Evolutionary conservation across 2,888 invertebrate genomes (phyloP), one percentile per base, ranked within the genome.

Genomic region (Athrips mouffetella): DNA sequence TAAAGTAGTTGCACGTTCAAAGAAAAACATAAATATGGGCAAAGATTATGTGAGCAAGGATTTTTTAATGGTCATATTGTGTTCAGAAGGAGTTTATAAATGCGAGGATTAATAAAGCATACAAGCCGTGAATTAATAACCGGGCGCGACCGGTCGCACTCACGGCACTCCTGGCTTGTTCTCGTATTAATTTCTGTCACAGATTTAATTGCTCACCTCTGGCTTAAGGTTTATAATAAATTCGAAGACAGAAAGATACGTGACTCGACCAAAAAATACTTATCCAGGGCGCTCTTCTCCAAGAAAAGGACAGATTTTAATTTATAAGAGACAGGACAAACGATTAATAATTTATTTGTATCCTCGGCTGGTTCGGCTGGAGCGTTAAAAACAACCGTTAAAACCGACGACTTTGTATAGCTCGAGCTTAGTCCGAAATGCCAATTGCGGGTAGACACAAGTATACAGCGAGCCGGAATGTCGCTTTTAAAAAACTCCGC

Each of bases 311-410:
- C 69, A 70, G 76, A 84, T 87, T 87, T 88, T 88, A 88, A 88
- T 88, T 88, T 88, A 87, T 86, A 88, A 86, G 84, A 83, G 88
- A 88, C 88, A 88, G 88, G 87, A 88, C 88, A 88, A 88, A 88
- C 88, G 88, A 88, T 88, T 88, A 87, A 88, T 88, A 88, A 88
- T 88, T 88, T 88, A 88, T 88, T 88, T 88, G 86, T 85, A 86
- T 85, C 84, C 78, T 76, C 75, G 75, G 76, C 76, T 87, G 81
- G 78, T 82, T 83, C 80, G 79, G 72, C 73, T 66, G 76, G 79
- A 81, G 86, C 87, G 87, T 87, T 88, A 86, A 87, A 85, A 88
- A 88, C 83, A 85, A 86, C 88, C 86, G 88, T 87, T 87, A 87
- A 87, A 76, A 85, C 84, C 80, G 78, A 70, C 73, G 83, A 85